Base-by-base conservation (phyloP, 2,888 invertebrate genomes). In the Smittia aterrima region DNA sequence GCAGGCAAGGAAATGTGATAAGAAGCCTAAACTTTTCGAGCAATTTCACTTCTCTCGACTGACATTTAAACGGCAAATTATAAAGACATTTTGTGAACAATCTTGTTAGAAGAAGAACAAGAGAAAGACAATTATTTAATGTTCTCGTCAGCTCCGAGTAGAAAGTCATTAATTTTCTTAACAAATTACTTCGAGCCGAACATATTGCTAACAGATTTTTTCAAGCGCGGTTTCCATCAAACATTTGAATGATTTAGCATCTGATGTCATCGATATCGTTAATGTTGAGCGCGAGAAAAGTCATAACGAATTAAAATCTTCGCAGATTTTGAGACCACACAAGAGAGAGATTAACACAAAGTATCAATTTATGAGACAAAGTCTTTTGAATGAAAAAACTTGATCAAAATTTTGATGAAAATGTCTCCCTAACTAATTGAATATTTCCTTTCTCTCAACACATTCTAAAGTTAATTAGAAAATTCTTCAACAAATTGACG, bases 261-360 rank as follows among this genome's bases (percentile, higher is more conserved):
- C 27, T 71, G 54, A 22, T 71, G 72, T 72, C 72, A 72, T 72
- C 72, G 40, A 72, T 72, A 72, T 72, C 58, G 25, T 72, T 62
- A 54, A 71, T 54, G 25, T 54, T 25, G 20, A 18, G 58, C 58
- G 58, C 58, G 18, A 58, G 18, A 6, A 68, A 68, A 47, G 22
- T 68, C 68, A 18, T 68, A 24, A 58, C 4, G 22, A 58, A 58
- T 22, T 58, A 58, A 58, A 9, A 32, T 32, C 38, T 22, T 18
- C 7, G 22, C 20, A 22, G 47, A 3, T 47, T 47, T n/a, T n/a
- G 18, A 72, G 72, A 72, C 72, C 72, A 72, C 72, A 72, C 72
- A 72, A 1, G 53, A 22, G 27, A 4, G 11, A 47, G 2, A 47
- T 47, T n/a, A 16, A 7, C 18, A 22, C 20, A 58, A 58, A 22